Conservation (phyloP, 2,797 vertebrate genomes). For the Tachyglossus aculeatus region DNA sequence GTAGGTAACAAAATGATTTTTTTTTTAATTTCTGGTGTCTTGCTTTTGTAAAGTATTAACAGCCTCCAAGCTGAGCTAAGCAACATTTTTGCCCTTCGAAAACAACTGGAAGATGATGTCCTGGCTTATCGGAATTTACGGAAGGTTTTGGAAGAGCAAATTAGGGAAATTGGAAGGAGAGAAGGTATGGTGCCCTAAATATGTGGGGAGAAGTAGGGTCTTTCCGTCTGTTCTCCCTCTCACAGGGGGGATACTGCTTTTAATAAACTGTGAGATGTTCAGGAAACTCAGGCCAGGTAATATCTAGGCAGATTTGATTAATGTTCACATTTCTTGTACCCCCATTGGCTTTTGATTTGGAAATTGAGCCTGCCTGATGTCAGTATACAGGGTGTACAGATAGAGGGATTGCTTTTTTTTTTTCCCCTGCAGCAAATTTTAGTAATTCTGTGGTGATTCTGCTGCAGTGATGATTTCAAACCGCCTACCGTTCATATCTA, state of each 20-base stretch:
- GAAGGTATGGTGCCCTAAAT: slow-evolving; percentile 79
- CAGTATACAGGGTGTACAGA: background rate
- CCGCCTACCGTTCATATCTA: slow-evolving; percentile 4
- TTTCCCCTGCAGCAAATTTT: background rate
- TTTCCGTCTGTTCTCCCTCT: background rate
- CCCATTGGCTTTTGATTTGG: background rate
- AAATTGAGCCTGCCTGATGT: background rate
- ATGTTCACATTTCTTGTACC: background rate
- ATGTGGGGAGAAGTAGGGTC: background rate
- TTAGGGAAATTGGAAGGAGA: slow-evolving; percentile 77
- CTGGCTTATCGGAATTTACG: slow-evolving; percentile 83
- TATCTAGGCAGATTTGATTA: background rate
- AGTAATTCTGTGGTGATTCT: background rate
- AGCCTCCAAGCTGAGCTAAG: slow-evolving; percentile 86
- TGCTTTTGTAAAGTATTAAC: slow-evolving; percentile 54
- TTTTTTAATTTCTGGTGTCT: background rate
- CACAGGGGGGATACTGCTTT: background rate
- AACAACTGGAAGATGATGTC: slow-evolving; percentile 87
- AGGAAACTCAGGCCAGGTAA: slow-evolving; percentile 10
- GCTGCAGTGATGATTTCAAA: background rate
- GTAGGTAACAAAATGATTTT: background rate
- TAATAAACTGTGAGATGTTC: background rate
- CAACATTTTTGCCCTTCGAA: slow-evolving; percentile 81
- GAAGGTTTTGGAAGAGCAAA: slow-evolving; percentile 84
- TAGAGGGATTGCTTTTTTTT: slow-evolving; percentile 15